Evolutionary conservation across 2,113 vertebrate genomes (phyloP).

Genomic region (Struthidea cinerea): DNA sequence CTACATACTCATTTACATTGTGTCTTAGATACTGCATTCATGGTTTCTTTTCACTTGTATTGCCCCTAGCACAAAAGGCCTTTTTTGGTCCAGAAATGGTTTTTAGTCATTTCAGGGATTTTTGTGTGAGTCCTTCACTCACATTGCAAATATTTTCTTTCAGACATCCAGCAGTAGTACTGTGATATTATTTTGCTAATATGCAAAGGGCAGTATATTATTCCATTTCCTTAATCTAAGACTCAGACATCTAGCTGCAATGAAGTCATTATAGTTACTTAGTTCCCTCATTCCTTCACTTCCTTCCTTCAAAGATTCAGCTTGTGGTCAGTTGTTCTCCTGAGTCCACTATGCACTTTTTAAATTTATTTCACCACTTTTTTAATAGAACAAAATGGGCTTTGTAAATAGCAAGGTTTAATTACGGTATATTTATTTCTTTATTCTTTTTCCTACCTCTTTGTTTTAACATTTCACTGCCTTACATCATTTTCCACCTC

Average conservation of each 20-base stretch:
- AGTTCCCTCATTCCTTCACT: not conserved
- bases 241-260: not conserved
- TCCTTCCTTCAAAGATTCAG: not conserved
- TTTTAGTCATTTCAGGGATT: not conserved
- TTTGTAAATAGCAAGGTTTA: not conserved
- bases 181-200: not conserved
- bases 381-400: rapidly evolving
- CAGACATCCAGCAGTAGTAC: not conserved
- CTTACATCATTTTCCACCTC: not conserved
- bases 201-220: not conserved
- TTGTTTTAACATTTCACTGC: not conserved
- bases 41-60: not conserved
- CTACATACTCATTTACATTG: not conserved
- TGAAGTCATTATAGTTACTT: not conserved
- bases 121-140: not conserved
- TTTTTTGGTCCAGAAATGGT: not conserved
- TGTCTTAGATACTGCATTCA: not conserved
- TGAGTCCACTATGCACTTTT: not conserved
- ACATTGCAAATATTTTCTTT: not conserved
- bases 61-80: not conserved
- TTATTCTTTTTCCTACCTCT: not conserved
- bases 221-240: not conserved
- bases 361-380: not conserved
- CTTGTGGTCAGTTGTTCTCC: not conserved
- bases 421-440: not conserved